A percentile compares a stretch with the other conserved stretches of the same genome.
Evolutionary conservation across 2,797 vertebrate genomes (phyloP).

Genomic region (Phrynocephalus forsythii): DNA sequence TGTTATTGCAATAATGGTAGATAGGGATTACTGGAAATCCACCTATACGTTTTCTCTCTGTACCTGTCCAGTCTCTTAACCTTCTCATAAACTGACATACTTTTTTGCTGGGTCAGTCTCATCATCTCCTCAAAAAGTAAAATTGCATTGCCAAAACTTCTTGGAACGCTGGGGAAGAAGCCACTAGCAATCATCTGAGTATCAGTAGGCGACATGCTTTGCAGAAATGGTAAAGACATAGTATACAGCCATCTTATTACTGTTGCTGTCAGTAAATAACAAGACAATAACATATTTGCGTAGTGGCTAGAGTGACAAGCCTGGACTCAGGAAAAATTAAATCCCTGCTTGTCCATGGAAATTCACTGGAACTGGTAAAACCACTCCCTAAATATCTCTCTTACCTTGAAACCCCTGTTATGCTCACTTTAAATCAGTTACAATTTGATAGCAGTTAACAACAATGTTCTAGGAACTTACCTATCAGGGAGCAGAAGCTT

Average conservation of each 20-base stretch:
- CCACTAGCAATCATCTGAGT: not conserved
- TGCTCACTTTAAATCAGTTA: too few relatives aligned
- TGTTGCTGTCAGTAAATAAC: not conserved
- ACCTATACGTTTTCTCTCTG: slow-evolving; percentile 26
- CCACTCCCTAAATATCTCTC: too few relatives aligned
- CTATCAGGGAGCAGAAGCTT: not conserved
- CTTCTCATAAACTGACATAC: not conserved
- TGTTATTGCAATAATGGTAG: slow-evolving; percentile 20
- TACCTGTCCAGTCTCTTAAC: slow-evolving; percentile 15
- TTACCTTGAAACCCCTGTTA: too few relatives aligned
- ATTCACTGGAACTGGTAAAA: too few relatives aligned
- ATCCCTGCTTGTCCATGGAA: too few relatives aligned
- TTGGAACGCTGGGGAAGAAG: not conserved
- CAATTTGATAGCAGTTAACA: too few relatives aligned
- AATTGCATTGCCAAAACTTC: not conserved
- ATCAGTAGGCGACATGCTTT: not conserved
- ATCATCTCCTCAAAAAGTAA: slow-evolving; percentile 16
- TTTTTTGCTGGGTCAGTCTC: slow-evolving; percentile 2
- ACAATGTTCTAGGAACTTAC: too few relatives aligned
- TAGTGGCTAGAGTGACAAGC: too few relatives aligned
- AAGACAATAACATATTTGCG: not conserved
- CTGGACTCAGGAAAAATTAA: too few relatives aligned
- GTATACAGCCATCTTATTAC: too few relatives aligned
- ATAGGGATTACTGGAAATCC: not conserved
- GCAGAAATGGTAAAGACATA: not conserved